Evolutionary conservation across 2,797 vertebrate species (phyloP).

Genomic region (Galagoides demidoff): DNA sequence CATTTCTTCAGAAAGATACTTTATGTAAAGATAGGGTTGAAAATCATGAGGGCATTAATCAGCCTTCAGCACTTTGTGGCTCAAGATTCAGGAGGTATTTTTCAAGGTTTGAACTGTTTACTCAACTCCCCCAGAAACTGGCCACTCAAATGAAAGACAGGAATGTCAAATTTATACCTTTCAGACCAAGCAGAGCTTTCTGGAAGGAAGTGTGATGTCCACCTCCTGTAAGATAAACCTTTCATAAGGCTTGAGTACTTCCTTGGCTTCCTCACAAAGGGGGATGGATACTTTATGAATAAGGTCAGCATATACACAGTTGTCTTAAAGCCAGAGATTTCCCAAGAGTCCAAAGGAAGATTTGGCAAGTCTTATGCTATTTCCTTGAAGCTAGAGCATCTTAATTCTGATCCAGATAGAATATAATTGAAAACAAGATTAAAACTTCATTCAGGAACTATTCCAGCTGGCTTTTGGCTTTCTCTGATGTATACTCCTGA

Average conservation of each 20-base stretch:
- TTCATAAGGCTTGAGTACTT: slow-evolving; percentile 89
- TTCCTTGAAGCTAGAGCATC: too few relatives aligned
- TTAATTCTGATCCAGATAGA: too few relatives aligned
- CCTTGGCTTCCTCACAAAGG: slow-evolving; percentile 93
- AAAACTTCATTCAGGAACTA: too few relatives aligned
- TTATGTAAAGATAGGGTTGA: neutral
- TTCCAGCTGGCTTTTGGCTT: too few relatives aligned
- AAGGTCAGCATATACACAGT: too few relatives aligned
- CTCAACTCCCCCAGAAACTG: slow-evolving; percentile 92
- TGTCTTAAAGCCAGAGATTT: too few relatives aligned
- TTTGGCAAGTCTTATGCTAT: too few relatives aligned
- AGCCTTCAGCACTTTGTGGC: slow-evolving; percentile 61
- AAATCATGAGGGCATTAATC: neutral
- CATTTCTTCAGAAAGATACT: slow-evolving; percentile 2
- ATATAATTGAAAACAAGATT: too few relatives aligned
- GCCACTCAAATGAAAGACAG: slow-evolving; percentile 93
- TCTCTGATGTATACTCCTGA: too few relatives aligned
- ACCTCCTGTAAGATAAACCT: slow-evolving; percentile 92
- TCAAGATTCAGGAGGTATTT: slow-evolving; percentile 86
- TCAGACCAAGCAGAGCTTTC: slow-evolving; percentile 90
- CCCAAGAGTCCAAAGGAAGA: too few relatives aligned
- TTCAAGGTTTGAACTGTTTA: slow-evolving; percentile 89
- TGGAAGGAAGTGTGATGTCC: slow-evolving; percentile 89
- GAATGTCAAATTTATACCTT: slow-evolving; percentile 92
- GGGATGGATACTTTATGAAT: slow-evolving; percentile 88